Evolutionary conservation across 1,140 invertebrate species (phyloP), one percentile per base, ranked within the genome.

Genomic region (Drosophila ercepeae): DNA sequence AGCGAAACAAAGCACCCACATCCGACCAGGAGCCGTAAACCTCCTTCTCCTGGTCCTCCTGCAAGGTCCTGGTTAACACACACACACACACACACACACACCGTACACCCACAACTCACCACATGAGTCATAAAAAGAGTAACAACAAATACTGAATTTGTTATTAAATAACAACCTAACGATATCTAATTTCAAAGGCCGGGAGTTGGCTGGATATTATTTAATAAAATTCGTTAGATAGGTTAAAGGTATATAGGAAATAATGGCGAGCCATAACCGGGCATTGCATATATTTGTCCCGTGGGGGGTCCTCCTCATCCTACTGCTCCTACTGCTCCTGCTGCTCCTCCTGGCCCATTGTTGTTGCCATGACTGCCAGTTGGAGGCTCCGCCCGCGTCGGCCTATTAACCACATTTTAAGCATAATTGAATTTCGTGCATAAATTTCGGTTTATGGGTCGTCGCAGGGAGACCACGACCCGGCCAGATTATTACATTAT

Each of bases 341-440:
- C 44, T 36, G 34, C 9, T n/a, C n/a, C n/a, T n/a, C 6, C 29
- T 1, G 42, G 29, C 41, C 34, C 67, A 83, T 83, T 83, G 78
- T 83, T 83, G 78, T 83, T 84, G 72, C 68, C 71, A 50, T 59
- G 67, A 59, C 53, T 65, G 52, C 51, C 70, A 55, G 50, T 59
- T 16, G 71, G 52, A 65, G 59, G 25, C 64, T 50, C 50, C 71
- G 46, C 53, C 65, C 63, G 76, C 52, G 50, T 59, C 72, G 77
- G 81, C 81, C 81, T 86, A 86, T 86, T 86, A 86, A 86, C 81
- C 81, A 86, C 81, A 86, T 86, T 86, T 86, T 86, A 86, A 86
- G 81, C 81, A 86, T 86, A 86, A 86, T 86, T 86, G 81, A 86
- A 86, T 86, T 86, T 86, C 64, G 81, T 86, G 81, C 81, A 86